Evolutionary conservation across 2,888 invertebrate species (phyloP), one percentile per base, ranked within the genome.

Genomic region (Amorpha juglandis): DNA sequence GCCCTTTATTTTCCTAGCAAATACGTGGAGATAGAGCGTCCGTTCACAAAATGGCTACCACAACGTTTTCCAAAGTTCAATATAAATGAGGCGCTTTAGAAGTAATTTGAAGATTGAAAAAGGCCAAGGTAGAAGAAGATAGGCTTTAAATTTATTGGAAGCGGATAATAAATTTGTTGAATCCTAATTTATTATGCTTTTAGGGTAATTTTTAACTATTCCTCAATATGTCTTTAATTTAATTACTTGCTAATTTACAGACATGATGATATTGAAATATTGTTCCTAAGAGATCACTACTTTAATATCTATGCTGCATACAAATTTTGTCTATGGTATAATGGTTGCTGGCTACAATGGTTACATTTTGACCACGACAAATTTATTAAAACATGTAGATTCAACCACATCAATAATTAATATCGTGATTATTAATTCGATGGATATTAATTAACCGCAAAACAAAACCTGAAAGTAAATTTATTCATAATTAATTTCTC

Each of bases 381-480:
- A 38, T 58, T 16, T 42, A 38, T 19, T 42, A 58, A 42, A 58
- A 42, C 38, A 42, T 42, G 21, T 58, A 58, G 7, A 42, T 19
- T 42, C 19, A 58, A 58, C 16, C 42, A 19, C 19, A 58, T 3
- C 12, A 52, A 27, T 58, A 58, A 58, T 58, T 58, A 42, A 16
- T 58, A 38, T 19, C 58, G 42, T 42, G 58, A 42, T 58, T 35
- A 14, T 52, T 19, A 42, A 58, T 38, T 58, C 16, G 19, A 42
- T 58, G 38, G 19, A 38, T 38, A 42, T 58, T 58, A 42, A 58
- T 58, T 58, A 58, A 58, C 58, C 42, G 42, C 38, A 42, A 58
- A 58, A 58, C 55, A 58, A 42, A 58, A 42, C 58, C 58, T 58
- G 58, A 58, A 58, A 58, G 42, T 58, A 19, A 58, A 58, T 38